Evolutionary conservation across 2,113 vertebrate genomes (phyloP).

Genomic region (Galbula dea): DNA sequence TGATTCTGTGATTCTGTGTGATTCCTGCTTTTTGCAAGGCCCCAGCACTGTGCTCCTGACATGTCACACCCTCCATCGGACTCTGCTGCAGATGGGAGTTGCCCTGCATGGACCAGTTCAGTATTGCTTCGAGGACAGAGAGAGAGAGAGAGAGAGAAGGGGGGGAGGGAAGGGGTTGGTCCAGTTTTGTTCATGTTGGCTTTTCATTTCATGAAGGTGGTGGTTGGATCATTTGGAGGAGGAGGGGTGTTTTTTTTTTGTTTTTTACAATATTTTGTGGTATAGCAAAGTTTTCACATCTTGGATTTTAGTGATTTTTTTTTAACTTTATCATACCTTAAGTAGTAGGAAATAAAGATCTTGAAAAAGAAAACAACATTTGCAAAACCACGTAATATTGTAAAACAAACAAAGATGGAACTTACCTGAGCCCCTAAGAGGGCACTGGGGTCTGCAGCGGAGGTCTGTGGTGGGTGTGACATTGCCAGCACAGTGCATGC

Average conservation of each 20-base stretch:
- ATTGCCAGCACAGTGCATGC: conserved; percentile 58
- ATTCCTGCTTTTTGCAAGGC: not conserved
- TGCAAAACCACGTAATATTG: conserved; percentile 72
- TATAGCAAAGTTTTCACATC: conserved; percentile 61
- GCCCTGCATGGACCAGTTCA: not conserved
- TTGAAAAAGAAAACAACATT: conserved; percentile 38
- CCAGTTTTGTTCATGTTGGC: not conserved
- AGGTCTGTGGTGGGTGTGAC: conserved; percentile 57
- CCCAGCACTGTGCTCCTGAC: not conserved
- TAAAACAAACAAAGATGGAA: conserved; percentile 64
- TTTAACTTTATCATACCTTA: not conserved
- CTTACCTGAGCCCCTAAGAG: conserved; percentile 62
- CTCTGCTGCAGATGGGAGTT: conserved; percentile 20
- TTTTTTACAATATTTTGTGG: conserved; percentile 72
- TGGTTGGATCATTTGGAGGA: not conserved
- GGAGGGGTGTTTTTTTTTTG: not conserved
- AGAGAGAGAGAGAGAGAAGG: too few relatives aligned
- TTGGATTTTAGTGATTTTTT: not conserved
- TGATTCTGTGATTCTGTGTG: too few relatives aligned
- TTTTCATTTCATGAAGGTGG: not conserved
- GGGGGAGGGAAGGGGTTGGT: not conserved
- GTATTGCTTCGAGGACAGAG: not conserved
- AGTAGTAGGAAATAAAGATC: conserved; percentile 25
- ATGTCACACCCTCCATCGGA: not conserved
- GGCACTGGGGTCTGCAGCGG: conserved; percentile 38